These are phyloP conservation scores for Urocyon cinereoargenteus DNA, from an alignment of 2,797 vertebrate genomes.

Conservation along the genomic window DNA sequence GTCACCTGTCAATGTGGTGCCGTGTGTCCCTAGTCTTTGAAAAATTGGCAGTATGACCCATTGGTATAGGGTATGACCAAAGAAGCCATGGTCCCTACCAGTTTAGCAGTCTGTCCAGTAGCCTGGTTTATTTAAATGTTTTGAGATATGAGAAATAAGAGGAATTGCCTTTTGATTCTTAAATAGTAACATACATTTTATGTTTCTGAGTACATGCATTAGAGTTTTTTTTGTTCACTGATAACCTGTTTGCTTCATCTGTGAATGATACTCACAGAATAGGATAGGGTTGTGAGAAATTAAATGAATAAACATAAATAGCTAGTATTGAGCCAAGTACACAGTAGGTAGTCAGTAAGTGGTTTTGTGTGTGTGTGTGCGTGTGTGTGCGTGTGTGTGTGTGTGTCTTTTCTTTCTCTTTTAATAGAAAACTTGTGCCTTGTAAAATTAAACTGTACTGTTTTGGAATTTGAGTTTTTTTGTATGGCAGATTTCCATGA, in stretches of 20 bases:
- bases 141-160: neutral
- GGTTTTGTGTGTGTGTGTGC: neutral
- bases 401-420: neutral
- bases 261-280: neutral
- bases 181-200: neutral
- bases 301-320: neutral
- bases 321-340: neutral
- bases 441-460: constrained; percentile 60
- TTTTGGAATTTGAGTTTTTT: constrained; percentile 65
- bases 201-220: neutral
- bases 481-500: constrained; percentile 71
- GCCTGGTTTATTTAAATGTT: neutral
- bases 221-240: neutral
- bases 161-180: constrained; percentile 18
- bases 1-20: neutral
- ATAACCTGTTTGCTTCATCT: neutral
- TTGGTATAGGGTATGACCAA: neutral
- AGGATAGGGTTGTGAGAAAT: neutral
- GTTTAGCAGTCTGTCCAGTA: neutral
- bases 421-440: constrained; percentile 29
- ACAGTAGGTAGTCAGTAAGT: neutral
- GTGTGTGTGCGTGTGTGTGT: neutral
- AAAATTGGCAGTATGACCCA: neutral
- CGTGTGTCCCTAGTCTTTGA: neutral
- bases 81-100: neutral